Percentiles rank a stretch among this genome's conserved stretches.
These are phyloP conservation scores for Ferdinandea cuprea DNA, from an alignment of 2,888 invertebrate genomes.

Conservation along the genomic window DNA sequence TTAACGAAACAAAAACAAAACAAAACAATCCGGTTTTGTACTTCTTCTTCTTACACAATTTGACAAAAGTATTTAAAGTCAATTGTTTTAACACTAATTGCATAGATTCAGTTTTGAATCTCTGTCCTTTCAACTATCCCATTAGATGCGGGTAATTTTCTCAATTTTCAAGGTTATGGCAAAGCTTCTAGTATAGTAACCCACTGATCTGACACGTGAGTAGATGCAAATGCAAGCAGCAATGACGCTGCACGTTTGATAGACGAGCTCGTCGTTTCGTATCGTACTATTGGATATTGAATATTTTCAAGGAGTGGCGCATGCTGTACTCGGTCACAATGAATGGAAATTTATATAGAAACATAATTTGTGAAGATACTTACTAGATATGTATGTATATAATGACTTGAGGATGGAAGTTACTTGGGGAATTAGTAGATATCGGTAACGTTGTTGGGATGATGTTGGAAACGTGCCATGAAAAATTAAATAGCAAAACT, in stretches of 20 bases:
- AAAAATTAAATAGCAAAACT: conserved; percentile 32
- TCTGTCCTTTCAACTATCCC: conserved; percentile 60
- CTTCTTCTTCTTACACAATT: conserved; percentile 27
- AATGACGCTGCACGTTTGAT: conserved; percentile 54
- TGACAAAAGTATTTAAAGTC: conserved; percentile 3
- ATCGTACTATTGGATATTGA: conserved; percentile 24
- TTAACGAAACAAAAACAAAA: too few relatives aligned
- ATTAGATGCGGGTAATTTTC: conserved; percentile 28
- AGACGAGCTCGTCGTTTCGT: conserved; percentile 29
- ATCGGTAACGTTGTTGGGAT: conserved; percentile 35
- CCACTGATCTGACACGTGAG: conserved; percentile 55
- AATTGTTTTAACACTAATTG: conserved; percentile 34
- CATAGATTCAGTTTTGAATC: conserved; percentile 33
- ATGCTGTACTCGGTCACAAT: conserved; percentile 8
- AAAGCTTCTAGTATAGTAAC: conserved; percentile 22
- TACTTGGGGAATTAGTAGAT: conserved; percentile 26
- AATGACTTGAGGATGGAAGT: conserved; percentile 13
- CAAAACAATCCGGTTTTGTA: conserved; percentile 8
- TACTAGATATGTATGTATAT: too few relatives aligned
- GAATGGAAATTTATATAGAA: not conserved
- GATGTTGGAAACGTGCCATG: conserved; percentile 58
- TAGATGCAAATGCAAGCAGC: conserved; percentile 56
- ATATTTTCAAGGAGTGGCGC: conserved; percentile 65
- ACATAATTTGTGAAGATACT: not conserved
- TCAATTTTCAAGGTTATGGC: conserved; percentile 11